phyloP scores from a whole-genome alignment of 2,888 invertebrate genomes.

The Caenorhabditis japonica region DNA sequence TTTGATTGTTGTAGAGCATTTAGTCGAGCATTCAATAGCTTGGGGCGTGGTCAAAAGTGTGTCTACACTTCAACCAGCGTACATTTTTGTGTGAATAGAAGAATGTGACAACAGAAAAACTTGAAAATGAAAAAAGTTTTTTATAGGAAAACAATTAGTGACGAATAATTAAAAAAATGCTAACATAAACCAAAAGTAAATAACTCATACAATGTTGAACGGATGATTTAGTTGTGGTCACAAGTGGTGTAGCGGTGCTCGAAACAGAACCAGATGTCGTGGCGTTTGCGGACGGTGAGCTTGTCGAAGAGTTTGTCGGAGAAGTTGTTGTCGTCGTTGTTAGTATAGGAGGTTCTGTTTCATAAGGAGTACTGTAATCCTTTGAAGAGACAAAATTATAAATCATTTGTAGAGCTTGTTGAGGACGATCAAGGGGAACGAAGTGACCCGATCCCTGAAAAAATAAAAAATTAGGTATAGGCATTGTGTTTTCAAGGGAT shows the following conservation, averaged over 20 bases:
- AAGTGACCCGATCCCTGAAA: slow-evolving; percentile 61
- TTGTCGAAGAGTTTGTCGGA: slow-evolving; percentile 4
- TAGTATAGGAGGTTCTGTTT: background rate
- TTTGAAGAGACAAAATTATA: slow-evolving; percentile 50
- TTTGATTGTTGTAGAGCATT: too few species aligned
- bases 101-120: too few species aligned
- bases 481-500: background rate
- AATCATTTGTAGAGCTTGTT: slow-evolving; percentile 59
- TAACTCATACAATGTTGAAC: too few species aligned
- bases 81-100: too few species aligned
- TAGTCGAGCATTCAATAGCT: too few species aligned
- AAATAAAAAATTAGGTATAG: background rate
- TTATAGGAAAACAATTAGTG: too few species aligned
- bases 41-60: too few species aligned
- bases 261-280: slow-evolving; percentile 1
- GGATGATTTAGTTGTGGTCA: background rate
- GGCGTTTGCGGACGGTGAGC: too few species aligned
- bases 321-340: slow-evolving; percentile 8
- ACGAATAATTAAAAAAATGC: too few species aligned
- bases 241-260: background rate
- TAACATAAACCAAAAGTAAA: too few species aligned
- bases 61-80: too few species aligned
- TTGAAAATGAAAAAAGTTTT: too few species aligned
- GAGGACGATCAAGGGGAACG: slow-evolving; percentile 60
- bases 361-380: slow-evolving; percentile 55